Conservation (phyloP, 2,888 invertebrate species). For the Sepioteuthis lessoniana region DNA sequence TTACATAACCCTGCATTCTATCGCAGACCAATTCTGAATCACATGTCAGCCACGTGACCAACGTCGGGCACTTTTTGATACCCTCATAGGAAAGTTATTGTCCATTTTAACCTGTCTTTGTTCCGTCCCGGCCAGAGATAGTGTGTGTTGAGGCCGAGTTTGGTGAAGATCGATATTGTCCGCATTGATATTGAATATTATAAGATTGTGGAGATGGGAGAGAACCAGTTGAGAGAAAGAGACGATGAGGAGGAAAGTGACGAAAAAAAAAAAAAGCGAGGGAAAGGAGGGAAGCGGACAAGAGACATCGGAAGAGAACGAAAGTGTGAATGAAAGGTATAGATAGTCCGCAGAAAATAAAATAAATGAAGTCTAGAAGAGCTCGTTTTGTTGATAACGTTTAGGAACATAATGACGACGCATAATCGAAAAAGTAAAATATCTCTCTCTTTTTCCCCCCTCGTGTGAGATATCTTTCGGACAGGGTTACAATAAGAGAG, state of each 20-base stretch:
- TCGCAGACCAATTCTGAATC: neutral
- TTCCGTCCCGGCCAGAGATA: neutral
- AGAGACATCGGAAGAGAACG: no score
- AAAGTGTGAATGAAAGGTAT: no score
- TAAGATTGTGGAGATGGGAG: neutral
- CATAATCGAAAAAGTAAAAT: neutral
- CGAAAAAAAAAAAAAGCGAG: neutral
- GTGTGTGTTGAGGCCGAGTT: neutral
- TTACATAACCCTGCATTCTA: neutral
- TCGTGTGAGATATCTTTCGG: no score
- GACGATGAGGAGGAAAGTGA: neutral
- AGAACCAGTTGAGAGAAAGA: neutral
- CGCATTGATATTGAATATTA: neutral
- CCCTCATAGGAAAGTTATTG: neutral
- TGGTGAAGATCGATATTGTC: neutral
- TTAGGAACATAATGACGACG: neutral
- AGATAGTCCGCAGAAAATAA: no score
- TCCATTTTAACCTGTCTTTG: conserved; percentile 4
- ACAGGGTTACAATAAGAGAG: no score
- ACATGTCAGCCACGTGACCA: neutral
- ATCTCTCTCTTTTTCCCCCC: no score
- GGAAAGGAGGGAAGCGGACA: no score
- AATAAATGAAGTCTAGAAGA: neutral
- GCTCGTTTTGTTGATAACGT: neutral
- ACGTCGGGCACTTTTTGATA: neutral